These are phyloP conservation scores for Plemyria rubiginata DNA, from an alignment of 2,888 invertebrate species.

Conservation along the genomic window DNA sequence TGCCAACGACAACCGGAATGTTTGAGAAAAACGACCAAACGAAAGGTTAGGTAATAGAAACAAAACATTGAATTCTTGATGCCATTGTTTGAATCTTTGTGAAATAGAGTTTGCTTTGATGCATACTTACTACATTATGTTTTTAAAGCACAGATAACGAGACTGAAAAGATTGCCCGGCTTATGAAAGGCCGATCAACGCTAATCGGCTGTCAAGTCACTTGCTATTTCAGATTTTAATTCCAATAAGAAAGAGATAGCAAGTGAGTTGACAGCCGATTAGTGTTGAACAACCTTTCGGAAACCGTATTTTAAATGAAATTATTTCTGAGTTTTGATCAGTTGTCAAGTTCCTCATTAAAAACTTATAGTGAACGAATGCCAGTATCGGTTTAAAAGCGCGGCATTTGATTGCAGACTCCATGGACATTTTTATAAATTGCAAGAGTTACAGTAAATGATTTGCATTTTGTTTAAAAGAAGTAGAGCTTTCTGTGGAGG, in stretches of 20 bases:
- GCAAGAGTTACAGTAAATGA: slow-evolving; percentile 72
- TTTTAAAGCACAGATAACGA: not conserved
- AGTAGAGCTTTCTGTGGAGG: too few species aligned
- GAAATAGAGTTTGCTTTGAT: slow-evolving; percentile 30
- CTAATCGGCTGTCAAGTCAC: too few species aligned
- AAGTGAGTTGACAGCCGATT: too few species aligned
- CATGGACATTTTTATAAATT: slow-evolving; percentile 76
- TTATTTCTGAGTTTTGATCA: too few species aligned
- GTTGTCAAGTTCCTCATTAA: too few species aligned
- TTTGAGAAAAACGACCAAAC: slow-evolving; percentile 71
- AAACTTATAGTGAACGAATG: too few species aligned
- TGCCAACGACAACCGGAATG: slow-evolving; percentile 72
- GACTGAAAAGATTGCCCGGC: too few species aligned
- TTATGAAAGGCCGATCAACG: too few species aligned
- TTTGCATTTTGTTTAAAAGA: slow-evolving; percentile 66
- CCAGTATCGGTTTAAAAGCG: not conserved
- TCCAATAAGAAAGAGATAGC: too few species aligned
- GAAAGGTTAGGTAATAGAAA: slow-evolving; percentile 71
- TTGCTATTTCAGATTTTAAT: too few species aligned
- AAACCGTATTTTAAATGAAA: too few species aligned
- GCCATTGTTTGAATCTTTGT: slow-evolving; percentile 48
- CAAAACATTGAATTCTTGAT: slow-evolving; percentile 62
- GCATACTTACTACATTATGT: slow-evolving; percentile 4
- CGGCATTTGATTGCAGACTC: slow-evolving; percentile 69
- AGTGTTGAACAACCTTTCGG: too few species aligned